phyloP scores from a whole-genome alignment of 1,140 invertebrate genomes.

The Drosophila aff. region DNA sequence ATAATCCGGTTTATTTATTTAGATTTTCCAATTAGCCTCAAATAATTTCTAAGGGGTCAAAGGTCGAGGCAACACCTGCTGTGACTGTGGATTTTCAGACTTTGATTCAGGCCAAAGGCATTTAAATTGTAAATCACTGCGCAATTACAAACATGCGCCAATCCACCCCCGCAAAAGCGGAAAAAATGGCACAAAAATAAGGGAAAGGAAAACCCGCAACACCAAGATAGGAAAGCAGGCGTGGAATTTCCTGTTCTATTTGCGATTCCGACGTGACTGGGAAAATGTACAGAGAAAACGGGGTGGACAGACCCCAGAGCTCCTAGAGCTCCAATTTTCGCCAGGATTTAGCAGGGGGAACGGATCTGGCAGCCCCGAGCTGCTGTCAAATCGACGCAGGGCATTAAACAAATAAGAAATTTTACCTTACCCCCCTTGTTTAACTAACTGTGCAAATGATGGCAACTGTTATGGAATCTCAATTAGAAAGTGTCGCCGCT shows the following conservation, averaged over 20 bases:
- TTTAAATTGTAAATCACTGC: constrained; percentile 56
- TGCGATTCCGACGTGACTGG: constrained; percentile 69
- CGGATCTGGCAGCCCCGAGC: background rate
- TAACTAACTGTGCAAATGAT: constrained; percentile 79
- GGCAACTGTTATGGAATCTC: constrained; percentile 63
- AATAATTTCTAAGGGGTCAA: constrained; percentile 9
- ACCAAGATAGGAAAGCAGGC: constrained; percentile 26
- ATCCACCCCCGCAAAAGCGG: background rate
- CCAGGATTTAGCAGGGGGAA: background rate
- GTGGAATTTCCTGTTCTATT: constrained; percentile 69
- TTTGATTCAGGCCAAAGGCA: constrained; percentile 54
- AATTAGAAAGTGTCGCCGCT: constrained; percentile 64
- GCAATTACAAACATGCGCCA: constrained; percentile 60
- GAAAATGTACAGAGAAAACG: constrained; percentile 5
- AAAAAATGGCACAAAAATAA: constrained; percentile 3
- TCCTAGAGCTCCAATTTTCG: constrained; percentile 9
- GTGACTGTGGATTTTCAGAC: constrained; percentile 15
- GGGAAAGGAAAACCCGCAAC: constrained; percentile 9
- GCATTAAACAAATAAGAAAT: constrained; percentile 74
- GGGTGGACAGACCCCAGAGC: constrained; percentile 8
- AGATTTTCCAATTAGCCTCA: constrained; percentile 32
- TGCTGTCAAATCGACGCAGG: constrained; percentile 54
- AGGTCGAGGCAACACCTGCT: constrained; percentile 33
- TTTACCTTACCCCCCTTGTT: constrained; percentile 46
- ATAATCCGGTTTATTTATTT: constrained; percentile 38